phyloP scores from a whole-genome alignment of 2,888 invertebrate genomes.

The Apamea sordens region DNA sequence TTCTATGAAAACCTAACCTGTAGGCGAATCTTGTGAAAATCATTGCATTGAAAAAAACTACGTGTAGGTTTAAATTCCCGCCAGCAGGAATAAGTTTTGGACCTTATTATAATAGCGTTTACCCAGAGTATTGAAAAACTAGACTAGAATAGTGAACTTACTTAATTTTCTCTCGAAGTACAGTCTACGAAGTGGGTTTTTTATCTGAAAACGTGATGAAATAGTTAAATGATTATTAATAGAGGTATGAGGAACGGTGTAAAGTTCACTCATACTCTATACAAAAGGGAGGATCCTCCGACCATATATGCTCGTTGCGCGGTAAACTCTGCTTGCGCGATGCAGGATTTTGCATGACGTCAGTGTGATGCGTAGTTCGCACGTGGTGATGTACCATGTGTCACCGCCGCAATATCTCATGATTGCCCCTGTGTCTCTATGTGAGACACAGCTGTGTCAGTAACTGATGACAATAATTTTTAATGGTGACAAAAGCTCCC shows the following conservation, averaged over 20 bases:
- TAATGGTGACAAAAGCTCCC: not conserved
- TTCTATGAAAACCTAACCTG: slow-evolving; percentile 48
- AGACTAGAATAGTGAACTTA: slow-evolving; percentile 28
- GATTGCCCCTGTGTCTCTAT: not conserved
- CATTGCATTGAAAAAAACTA: slow-evolving; percentile 35
- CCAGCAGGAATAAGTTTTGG: slow-evolving; percentile 52
- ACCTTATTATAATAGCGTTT: slow-evolving; percentile 26
- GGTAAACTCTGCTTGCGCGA: too few species aligned
- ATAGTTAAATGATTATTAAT: not conserved
- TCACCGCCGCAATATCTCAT: not conserved
- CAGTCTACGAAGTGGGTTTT: slow-evolving; percentile 36
- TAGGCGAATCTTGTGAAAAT: slow-evolving; percentile 33
- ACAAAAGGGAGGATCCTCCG: not conserved
- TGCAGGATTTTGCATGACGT: too few species aligned
- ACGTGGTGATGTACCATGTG: too few species aligned
- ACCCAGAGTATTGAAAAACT: slow-evolving; percentile 5
- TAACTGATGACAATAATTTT: slow-evolving; percentile 6
- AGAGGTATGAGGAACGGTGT: not conserved
- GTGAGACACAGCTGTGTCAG: not conserved
- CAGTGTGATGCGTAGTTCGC: too few species aligned
- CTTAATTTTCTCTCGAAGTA: slow-evolving; percentile 45
- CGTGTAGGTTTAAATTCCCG: slow-evolving; percentile 43
- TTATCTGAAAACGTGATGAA: slow-evolving; percentile 25
- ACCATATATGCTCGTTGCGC: too few species aligned
- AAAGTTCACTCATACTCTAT: not conserved